A percentile compares a stretch with the other conserved stretches of the same genome.
These are phyloP conservation scores for Mormyrops attenuatus DNA, from an alignment of 2,797 vertebrate species.

Conservation along the genomic window DNA sequence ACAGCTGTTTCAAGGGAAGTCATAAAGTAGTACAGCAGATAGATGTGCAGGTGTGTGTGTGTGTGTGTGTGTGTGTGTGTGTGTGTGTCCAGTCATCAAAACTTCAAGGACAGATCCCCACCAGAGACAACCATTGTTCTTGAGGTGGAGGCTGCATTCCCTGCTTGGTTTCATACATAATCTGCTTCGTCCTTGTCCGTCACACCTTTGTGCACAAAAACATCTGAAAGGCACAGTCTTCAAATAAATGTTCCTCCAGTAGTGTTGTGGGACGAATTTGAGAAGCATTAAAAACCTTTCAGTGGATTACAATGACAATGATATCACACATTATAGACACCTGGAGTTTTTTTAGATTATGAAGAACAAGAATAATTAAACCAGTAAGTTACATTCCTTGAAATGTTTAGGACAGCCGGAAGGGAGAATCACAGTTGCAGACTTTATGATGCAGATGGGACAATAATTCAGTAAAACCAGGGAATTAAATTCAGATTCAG, in stretches of 20 bases:
- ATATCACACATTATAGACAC: background rate
- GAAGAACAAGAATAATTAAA: background rate
- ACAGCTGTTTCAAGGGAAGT: background rate
- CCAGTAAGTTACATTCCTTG: background rate
- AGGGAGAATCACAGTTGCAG: background rate
- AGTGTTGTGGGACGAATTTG: background rate
- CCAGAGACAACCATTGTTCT: background rate
- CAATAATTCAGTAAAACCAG: conserved; percentile 11
- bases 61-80: background rate
- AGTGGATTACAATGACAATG: background rate
- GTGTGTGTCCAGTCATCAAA: background rate
- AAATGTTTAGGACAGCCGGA: background rate
- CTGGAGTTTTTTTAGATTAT: background rate
- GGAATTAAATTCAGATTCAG: background rate
- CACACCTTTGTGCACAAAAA: background rate
- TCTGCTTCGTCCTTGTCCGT: background rate
- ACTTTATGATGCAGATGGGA: conserved; percentile 1
- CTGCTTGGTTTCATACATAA: background rate
- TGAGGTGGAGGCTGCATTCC: background rate
- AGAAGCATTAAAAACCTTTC: background rate
- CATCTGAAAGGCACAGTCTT: background rate
- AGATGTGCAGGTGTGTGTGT: background rate
- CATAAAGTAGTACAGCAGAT: background rate
- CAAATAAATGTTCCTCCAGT: background rate
- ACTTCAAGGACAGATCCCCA: background rate